Conservation (phyloP, 2,888 invertebrate genomes). For the Chloroclysta siterata region DNA sequence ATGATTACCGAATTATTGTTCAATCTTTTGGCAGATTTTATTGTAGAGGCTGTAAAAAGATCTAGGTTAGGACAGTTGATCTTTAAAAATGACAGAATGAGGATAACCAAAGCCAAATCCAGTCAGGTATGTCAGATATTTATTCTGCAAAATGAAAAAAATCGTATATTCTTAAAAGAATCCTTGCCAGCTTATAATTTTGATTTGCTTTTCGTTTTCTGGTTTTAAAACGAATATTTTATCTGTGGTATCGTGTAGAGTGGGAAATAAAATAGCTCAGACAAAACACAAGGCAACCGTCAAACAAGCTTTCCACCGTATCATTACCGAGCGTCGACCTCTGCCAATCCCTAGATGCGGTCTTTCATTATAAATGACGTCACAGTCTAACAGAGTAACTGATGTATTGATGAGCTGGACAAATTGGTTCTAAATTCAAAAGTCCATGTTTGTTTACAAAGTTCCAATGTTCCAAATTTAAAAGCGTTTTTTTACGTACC, state of each 20-base stretch:
- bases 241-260: not conserved
- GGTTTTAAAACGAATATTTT: not conserved
- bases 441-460: not conserved
- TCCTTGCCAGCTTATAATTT: too few species aligned
- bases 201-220: not conserved
- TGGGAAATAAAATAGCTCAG: slow-evolving; percentile 4
- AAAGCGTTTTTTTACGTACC: too few species aligned
- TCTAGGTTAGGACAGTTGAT: too few species aligned
- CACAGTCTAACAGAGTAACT: slow-evolving; percentile 14
- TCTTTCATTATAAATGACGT: slow-evolving; percentile 21
- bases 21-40: too few species aligned
- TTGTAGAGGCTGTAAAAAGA: too few species aligned
- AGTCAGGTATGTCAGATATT: not conserved
- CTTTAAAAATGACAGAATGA: too few species aligned
- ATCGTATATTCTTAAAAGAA: too few species aligned
- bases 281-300: slow-evolving; percentile 8
- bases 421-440: slow-evolving; percentile 10
- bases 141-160: not conserved
- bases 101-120: too few species aligned
- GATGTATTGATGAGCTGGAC: slow-evolving; percentile 12
- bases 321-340: slow-evolving; percentile 30
- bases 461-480: too few species aligned
- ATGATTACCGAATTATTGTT: too few species aligned
- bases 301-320: slow-evolving; percentile 14
- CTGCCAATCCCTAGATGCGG: slow-evolving; percentile 24